Percentiles rank a stretch among this genome's conserved stretches.
Evolutionary conservation across 1,140 invertebrate species (phyloP).

Genomic region (Hyposmocoma kahamanoa): DNA sequence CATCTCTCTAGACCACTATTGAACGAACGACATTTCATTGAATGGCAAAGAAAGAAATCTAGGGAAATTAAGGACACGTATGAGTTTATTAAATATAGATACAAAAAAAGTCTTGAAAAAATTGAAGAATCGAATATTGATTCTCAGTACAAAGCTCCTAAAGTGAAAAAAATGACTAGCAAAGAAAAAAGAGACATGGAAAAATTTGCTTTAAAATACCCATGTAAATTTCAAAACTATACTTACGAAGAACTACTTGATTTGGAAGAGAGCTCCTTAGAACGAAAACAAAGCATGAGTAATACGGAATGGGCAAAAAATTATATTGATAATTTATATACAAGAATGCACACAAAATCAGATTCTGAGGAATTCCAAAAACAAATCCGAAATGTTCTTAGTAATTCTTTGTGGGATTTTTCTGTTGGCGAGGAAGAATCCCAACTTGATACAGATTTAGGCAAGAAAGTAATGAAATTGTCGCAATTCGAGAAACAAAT

Average conservation of each 20-base stretch:
- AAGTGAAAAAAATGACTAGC: conserved; percentile 18
- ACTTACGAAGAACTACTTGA: conserved; percentile 51
- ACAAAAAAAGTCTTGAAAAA: conserved; percentile 43
- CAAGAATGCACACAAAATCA: conserved; percentile 40
- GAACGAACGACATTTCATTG: conserved; percentile 63
- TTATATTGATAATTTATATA: conserved; percentile 49
- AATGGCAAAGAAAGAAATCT: conserved; percentile 73
- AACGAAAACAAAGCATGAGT: conserved; percentile 36
- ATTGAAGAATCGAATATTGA: conserved; percentile 37
- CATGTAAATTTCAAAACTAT: conserved; percentile 50
- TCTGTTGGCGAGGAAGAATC: conserved; percentile 66
- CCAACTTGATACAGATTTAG: conserved; percentile 65
- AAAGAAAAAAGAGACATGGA: conserved; percentile 55
- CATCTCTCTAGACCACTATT: conserved; percentile 60
- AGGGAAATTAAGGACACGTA: conserved; percentile 53
- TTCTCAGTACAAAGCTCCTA: conserved; percentile 12
- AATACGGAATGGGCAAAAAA: conserved; percentile 50
- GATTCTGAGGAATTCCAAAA: conserved; percentile 61
- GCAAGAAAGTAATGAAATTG: conserved; percentile 73
- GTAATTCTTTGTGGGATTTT: conserved; percentile 50
- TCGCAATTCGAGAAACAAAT: conserved; percentile 79
- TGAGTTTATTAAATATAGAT: conserved; percentile 49
- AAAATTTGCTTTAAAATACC: conserved; percentile 43
- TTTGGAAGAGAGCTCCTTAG: conserved; percentile 40
- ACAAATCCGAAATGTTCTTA: conserved; percentile 49